Base-by-base conservation (phyloP, 2,113 vertebrate species). In the Peromyscus californicus region DNA sequence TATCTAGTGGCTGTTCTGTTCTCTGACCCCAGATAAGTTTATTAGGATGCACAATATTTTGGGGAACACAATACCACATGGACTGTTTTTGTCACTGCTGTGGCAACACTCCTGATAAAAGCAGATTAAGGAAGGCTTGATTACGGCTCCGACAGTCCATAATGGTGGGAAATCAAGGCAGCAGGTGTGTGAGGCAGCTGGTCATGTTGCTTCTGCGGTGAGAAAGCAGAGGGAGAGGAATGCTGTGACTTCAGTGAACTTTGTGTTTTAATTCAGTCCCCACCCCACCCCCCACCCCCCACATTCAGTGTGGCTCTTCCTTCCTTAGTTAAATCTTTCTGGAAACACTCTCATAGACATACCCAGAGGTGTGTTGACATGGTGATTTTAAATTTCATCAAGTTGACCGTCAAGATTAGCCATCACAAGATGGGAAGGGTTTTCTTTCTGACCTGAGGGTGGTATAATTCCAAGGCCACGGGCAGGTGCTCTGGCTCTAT, bases 221-320 rank as follows among this genome's bases (percentile, higher is more conserved):
- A 33, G 61, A 29, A 86, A 48, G 24, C 29, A 67, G 61, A 21
- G 29, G 31, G 61, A 13, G 16, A 65, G 29, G 26, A 6, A 48
- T 1, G 39, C 9, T 3, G 39, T 2, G 3, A 8, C 29, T 5
- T 45, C 15, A 1, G 10, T 24, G 39, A 86, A 16, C 17, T 9
- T 17, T 48, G 61, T 57, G 31, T 51, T 54, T 82, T 11, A 21
- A 9, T 36, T 82, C 29, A 19, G 76, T 21, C 8, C 42, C 80
- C n/a, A n/a, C 5, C 75, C 9, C 11, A 9, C 63, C 29, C 45
- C 45, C 45, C 4, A 5, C 45, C 45, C 45, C 45, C 45, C 10
- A 67, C 61, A 67, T 48, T 65, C 61, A 86, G 5, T 24, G 7
- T 45, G 39, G 39, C n/a, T 61, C 59, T 26, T 24, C 24, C 26